Evolutionary conservation across 2,113 vertebrate species (phyloP).

Genomic region (Peromyscus leucopus): DNA sequence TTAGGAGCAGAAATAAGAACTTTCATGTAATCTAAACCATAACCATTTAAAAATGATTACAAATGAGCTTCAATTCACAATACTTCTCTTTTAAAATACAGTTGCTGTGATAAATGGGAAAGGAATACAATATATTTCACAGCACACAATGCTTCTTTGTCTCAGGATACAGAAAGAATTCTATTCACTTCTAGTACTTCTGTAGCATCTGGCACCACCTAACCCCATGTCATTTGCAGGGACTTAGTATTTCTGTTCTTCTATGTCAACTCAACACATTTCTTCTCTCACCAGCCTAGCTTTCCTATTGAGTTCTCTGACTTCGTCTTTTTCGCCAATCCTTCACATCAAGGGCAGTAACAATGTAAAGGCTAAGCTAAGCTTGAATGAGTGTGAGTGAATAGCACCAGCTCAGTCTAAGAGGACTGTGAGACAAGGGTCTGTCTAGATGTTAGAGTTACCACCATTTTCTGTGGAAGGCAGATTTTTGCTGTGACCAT

Average conservation of each 20-base stretch:
- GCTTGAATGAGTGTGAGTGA: neutral
- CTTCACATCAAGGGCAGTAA: neutral
- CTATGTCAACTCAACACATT: neutral
- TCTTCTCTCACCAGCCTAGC: neutral
- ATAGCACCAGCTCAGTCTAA: neutral
- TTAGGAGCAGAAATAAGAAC: neutral
- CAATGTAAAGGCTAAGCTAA: neutral
- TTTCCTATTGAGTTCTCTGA: conserved; percentile 15
- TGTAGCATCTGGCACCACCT: neutral
- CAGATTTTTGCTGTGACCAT: neutral
- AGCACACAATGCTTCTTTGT: neutral
- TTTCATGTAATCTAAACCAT: conserved; percentile 2
- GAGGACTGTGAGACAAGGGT: neutral
- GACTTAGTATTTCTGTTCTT: neutral
- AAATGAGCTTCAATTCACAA: conserved; percentile 19
- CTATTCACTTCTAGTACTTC: neutral
- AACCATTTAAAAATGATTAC: conserved; percentile 24
- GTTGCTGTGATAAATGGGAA: neutral
- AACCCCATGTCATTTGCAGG: neutral
- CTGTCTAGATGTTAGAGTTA: neutral
- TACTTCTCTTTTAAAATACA: neutral
- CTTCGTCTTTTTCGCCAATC: neutral
- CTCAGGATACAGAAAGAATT: neutral
- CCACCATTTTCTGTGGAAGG: neutral
- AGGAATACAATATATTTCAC: neutral